These are phyloP conservation scores for Melanophora roralis DNA, from an alignment of 2,888 invertebrate genomes.

Conservation along the genomic window DNA sequence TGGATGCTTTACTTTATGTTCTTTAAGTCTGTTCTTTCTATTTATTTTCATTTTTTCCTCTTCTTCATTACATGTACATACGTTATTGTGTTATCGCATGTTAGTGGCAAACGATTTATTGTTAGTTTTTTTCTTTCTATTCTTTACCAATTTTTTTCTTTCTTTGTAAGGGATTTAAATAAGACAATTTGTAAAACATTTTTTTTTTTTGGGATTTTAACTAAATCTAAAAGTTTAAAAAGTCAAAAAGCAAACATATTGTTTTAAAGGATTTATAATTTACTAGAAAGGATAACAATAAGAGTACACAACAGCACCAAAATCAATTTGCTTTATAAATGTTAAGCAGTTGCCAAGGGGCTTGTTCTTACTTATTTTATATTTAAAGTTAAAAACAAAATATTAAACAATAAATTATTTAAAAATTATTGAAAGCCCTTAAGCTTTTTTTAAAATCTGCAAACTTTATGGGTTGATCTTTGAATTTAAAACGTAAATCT, in stretches of 20 bases:
- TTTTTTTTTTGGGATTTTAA: conserved; percentile 41
- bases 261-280: conserved; percentile 51
- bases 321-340: conserved; percentile 50
- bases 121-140: conserved; percentile 22
- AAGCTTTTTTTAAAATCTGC: too few species aligned
- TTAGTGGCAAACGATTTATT: conserved; percentile 60
- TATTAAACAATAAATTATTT: too few species aligned
- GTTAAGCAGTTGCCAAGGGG: not conserved
- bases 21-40: conserved; percentile 6
- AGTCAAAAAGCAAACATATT: conserved; percentile 43
- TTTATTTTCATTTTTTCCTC: too few species aligned
- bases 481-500: too few species aligned
- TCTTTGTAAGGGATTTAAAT: conserved; percentile 30
- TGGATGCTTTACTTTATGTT: conserved; percentile 4
- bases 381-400: not conserved
- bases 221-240: conserved; percentile 37
- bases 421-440: too few species aligned
- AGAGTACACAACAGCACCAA: not conserved
- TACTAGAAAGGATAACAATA: not conserved
- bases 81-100: conserved; percentile 38
- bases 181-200: conserved; percentile 57
- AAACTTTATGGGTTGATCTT: too few species aligned
- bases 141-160: conserved; percentile 11
- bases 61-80: not conserved
- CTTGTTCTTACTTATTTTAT: not conserved